Conservation (phyloP, 2,113 vertebrate genomes). For the Cyprinodon tularosa region DNA sequence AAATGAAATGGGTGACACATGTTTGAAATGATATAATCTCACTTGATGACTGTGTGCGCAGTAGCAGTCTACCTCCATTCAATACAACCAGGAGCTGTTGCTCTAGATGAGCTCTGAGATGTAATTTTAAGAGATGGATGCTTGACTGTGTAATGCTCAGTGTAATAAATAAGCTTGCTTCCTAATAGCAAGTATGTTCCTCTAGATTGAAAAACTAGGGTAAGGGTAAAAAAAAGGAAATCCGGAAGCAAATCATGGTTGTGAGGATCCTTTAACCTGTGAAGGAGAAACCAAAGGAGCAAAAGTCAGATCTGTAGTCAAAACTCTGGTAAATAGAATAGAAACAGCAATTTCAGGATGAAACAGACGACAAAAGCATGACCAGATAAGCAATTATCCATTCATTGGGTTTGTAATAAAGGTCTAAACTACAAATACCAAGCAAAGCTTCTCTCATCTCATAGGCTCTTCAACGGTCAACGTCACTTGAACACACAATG, state of each 20-base stretch:
- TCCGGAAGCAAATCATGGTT: not conserved
- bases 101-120: not conserved
- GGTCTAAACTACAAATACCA: no score
- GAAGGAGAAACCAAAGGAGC: slow-evolving; percentile 9
- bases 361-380: not conserved
- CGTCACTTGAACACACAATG: no score
- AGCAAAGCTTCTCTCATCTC: no score
- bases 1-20: not conserved
- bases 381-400: not conserved
- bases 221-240: slow-evolving; percentile 2
- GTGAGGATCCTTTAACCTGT: slow-evolving; percentile 36
- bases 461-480: no score
- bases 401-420: no score
- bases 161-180: not conserved
- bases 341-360: not conserved
- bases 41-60: not conserved
- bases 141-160: not conserved
- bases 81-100: not conserved
- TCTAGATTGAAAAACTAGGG: not conserved
- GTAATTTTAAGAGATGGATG: not conserved
- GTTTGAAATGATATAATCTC: not conserved
- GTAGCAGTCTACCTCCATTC: not conserved
- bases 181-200: not conserved
- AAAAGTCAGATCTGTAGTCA: not conserved
- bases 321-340: not conserved